Conservation (phyloP, 2,113 vertebrate genomes). For the Cynocephalus volans region DNA sequence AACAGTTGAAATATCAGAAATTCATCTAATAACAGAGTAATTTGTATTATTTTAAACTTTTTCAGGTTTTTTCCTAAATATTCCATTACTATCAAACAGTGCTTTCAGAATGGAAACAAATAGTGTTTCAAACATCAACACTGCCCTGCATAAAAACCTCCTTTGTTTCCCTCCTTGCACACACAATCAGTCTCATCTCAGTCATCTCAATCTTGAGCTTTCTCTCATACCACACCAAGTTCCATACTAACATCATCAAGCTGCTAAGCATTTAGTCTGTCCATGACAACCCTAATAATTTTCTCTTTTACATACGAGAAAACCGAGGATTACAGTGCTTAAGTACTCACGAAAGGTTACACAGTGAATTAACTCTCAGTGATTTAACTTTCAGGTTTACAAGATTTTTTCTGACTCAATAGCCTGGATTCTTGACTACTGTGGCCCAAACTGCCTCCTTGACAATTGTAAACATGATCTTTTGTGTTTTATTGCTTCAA, state of each 20-base stretch:
- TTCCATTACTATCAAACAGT: constrained; percentile 19
- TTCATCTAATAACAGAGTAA: not conserved
- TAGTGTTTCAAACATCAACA: constrained; percentile 41
- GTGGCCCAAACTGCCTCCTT: not conserved
- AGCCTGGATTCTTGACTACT: not conserved
- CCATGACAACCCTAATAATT: not conserved
- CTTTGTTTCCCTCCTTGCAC: not conserved
- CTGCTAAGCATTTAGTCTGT: not conserved
- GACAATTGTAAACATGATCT: not conserved
- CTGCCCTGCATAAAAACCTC: not conserved
- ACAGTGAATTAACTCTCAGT: not conserved
- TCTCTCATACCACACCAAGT: not conserved
- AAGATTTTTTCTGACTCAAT: constrained; percentile 4
- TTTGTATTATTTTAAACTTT: constrained; percentile 5
- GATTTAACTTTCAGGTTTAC: not conserved
- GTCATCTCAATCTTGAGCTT: not conserved
- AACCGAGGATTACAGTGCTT: not conserved
- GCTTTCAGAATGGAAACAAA: constrained; percentile 48
- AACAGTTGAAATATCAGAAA: not conserved
- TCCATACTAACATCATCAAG: not conserved
- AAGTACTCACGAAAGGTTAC: not conserved
- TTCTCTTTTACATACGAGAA: not conserved
- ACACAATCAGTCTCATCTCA: not conserved
- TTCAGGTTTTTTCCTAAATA: constrained; percentile 24
- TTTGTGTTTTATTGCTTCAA: not conserved